Evolutionary conservation across 2,113 vertebrate genomes (phyloP).

Genomic region (Ammodytes marinus): DNA sequence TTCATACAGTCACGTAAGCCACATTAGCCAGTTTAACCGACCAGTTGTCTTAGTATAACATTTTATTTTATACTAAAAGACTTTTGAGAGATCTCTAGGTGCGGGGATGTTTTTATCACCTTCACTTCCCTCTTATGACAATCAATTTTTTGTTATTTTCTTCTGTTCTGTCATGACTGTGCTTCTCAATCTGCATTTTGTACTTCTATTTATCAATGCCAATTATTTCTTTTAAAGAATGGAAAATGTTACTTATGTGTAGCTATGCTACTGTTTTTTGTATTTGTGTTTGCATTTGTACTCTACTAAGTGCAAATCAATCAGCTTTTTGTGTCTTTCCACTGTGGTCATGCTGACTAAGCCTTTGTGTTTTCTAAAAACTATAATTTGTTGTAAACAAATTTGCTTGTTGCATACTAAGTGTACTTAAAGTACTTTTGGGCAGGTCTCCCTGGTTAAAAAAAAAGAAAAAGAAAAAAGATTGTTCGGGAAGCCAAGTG

Average conservation of each 20-base stretch:
- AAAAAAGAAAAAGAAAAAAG: background rate
- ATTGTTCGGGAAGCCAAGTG: conserved; percentile 42
- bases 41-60: background rate
- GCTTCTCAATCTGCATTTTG: conserved; percentile 35
- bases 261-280: conserved; percentile 69
- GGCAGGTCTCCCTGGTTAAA: conserved; percentile 67
- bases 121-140: no score
- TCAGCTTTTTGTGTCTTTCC: conserved; percentile 61
- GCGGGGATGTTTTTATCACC: conserved; percentile 22
- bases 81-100: conserved; percentile 28
- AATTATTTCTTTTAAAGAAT: conserved; percentile 46
- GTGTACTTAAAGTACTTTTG: conserved; percentile 83
- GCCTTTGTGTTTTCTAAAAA: conserved; percentile 60
- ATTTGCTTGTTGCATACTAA: conserved; percentile 73
- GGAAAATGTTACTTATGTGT: conserved; percentile 39
- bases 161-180: conserved; percentile 23
- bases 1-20: background rate
- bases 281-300: conserved; percentile 66
- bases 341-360: conserved; percentile 62
- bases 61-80: conserved; percentile 7
- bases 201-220: conserved; percentile 53
- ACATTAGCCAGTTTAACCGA: conserved; percentile 23
- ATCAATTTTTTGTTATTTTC: background rate
- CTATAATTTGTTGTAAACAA: conserved; percentile 68
- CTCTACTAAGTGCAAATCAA: conserved; percentile 67